phyloP scores from a whole-genome alignment of 2,797 vertebrate species.

The Notamacropus eugenii region DNA sequence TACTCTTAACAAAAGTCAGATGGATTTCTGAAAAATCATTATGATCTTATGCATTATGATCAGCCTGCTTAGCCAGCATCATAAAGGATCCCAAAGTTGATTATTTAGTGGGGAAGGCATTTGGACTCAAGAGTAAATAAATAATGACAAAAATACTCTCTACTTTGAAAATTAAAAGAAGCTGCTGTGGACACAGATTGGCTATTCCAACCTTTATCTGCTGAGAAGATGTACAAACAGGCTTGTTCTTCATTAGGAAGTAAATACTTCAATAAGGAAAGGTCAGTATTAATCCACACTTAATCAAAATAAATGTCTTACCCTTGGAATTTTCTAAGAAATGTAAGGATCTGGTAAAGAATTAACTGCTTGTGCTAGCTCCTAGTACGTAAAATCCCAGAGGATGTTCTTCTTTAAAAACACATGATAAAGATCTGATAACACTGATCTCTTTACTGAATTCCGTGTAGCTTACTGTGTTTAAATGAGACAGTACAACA shows the following conservation, averaged over 20 bases:
- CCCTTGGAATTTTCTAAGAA: neutral
- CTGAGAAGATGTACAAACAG: neutral
- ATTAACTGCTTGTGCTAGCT: neutral
- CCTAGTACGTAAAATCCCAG: neutral
- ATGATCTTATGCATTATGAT: neutral
- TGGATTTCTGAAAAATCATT: neutral
- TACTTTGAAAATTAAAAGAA: conserved; percentile 4
- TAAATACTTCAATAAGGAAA: conserved; percentile 42
- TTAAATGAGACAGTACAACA: neutral
- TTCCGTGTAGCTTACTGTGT: conserved; percentile 12
- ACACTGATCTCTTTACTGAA: neutral
- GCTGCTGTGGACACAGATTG: conserved; percentile 23
- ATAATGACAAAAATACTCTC: neutral
- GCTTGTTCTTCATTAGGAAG: conserved; percentile 37
- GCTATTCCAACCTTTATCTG: neutral
- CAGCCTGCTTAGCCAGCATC: neutral
- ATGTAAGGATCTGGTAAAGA: neutral
- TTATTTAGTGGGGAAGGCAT: neutral
- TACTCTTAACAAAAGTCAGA: neutral
- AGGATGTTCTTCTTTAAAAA: neutral
- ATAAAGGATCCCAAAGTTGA: neutral
- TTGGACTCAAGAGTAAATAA: neutral
- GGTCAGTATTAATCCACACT: neutral
- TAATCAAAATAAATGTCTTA: neutral
- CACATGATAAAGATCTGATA: neutral